A percentile compares a stretch with the other conserved stretches of the same genome.
These are phyloP conservation scores for Planococcus citri DNA, from an alignment of 1,140 invertebrate species.

Conservation along the genomic window DNA sequence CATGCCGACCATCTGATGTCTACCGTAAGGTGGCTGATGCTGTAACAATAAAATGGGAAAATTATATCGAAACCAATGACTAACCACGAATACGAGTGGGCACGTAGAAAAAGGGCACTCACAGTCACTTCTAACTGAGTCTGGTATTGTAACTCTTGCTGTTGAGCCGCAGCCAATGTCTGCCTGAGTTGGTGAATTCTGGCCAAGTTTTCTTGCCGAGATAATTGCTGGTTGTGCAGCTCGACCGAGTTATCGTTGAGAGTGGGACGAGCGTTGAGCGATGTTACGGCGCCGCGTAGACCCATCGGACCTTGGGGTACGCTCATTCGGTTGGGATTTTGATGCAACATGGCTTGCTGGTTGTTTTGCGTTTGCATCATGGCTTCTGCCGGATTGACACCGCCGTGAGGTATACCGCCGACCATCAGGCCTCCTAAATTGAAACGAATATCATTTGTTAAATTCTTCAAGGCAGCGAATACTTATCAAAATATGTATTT, in stretches of 20 bases:
- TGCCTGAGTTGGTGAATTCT: slow-evolving; percentile 54
- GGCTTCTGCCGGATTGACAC: neutral
- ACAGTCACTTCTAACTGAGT: slow-evolving; percentile 36
- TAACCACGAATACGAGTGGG: too few species aligned
- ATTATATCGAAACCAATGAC: too few species aligned
- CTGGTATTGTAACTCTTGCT: slow-evolving; percentile 61
- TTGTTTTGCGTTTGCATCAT: slow-evolving; percentile 1
- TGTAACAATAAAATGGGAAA: neutral
- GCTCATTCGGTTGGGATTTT: neutral
- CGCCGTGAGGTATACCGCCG: neutral
- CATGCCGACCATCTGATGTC: neutral
- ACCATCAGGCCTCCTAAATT: neutral
- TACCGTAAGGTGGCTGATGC: neutral
- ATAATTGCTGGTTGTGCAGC: slow-evolving; percentile 35
- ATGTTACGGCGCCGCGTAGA: too few species aligned
- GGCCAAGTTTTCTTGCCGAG: slow-evolving; percentile 51
- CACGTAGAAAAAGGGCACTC: too few species aligned
- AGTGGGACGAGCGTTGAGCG: too few species aligned
- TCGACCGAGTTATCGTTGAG: slow-evolving; percentile 39
- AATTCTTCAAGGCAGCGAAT: too few species aligned
- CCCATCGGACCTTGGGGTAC: neutral
- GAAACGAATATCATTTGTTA: neutral
- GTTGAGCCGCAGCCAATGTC: slow-evolving; percentile 57
- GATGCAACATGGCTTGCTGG: neutral
- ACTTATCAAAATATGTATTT: too few species aligned